Evolutionary conservation across 2,888 invertebrate species (phyloP), one percentile per base, ranked within the genome.

Genomic region (Scaptodrosophila latifasciaeformis): DNA sequence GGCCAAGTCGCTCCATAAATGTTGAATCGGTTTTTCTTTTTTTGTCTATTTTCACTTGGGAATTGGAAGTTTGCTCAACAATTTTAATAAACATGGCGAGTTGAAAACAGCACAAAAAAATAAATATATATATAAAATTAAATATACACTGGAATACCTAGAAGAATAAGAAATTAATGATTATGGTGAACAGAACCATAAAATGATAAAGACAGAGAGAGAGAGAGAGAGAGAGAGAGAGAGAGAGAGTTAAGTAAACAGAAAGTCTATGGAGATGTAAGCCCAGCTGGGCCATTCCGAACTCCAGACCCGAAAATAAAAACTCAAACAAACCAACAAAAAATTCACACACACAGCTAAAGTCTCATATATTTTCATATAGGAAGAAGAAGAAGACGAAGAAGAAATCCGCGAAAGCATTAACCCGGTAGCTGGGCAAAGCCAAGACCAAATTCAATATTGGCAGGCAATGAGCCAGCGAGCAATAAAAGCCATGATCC

Each of bases 381-480:
- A n/a, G n/a, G n/a, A n/a, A n/a, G n/a, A n/a, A n/a, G n/a, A n/a
- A n/a, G 40, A 40, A 46, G 19, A 15, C 24, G 19, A 34, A 15
- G 18, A 44, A 59, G 37, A 19, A 42, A 44, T 17, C 3, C 37
- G 24, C 10, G 29, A 43, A 17, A 48, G 60, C 68, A 78, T 74
- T 74, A 77, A 70, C 74, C 64, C 70, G 40, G 17, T 12, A 21
- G 21, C 10, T n/a, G 31, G 40, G 49, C 65, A 47, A 47, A 54
- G 58, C 66, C 68, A 65, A 70, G 76, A 64, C 59, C 48, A 75
- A 75, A 75, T 78, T 75, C 78, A 78, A 75, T 75, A 75, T 78
- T 72, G 78, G 76, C 72, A 78, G 72, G 75, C 75, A 78, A 75
- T 75, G 76, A 71, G 75, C 64, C 71, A 60, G 63, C 46, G 62